A percentile compares a stretch with the other conserved stretches of the same genome.
phyloP scores from a whole-genome alignment of 2,888 invertebrate species.

The Drosophila suboccidentalis region DNA sequence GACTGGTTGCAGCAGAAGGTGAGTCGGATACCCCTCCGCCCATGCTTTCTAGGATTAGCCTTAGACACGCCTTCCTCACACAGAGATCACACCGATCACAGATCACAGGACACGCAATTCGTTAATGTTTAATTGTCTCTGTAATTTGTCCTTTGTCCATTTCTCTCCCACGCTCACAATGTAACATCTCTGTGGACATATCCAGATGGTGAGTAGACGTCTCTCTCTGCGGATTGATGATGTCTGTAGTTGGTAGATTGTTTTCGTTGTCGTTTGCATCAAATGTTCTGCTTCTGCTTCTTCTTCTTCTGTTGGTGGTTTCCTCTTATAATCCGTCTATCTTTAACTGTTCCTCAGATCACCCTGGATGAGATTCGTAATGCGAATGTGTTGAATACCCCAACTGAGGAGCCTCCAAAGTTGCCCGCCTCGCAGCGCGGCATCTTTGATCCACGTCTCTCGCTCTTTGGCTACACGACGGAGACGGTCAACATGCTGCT shows the following conservation, averaged over 20 bases:
- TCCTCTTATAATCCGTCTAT: background rate
- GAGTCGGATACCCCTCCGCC: constrained; percentile 47
- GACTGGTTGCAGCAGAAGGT: constrained; percentile 97
- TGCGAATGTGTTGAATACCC: constrained; percentile 86
- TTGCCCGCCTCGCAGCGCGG: constrained; percentile 86
- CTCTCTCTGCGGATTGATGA: constrained; percentile 20
- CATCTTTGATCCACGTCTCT: constrained; percentile 92
- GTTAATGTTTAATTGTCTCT: constrained; percentile 21
- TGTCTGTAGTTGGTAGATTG: constrained; percentile 40
- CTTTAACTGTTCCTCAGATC: constrained; percentile 87
- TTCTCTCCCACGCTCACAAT: constrained; percentile 58
- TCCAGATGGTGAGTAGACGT: constrained; percentile 77
- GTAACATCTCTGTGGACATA: constrained; percentile 54
- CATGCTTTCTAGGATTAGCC: background rate
- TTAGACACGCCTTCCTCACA: constrained; percentile 4
- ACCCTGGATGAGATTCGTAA: constrained; percentile 92
- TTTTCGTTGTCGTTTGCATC: constrained; percentile 25
- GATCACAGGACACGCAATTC: constrained; percentile 22
- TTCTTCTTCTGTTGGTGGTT: constrained; percentile 3
- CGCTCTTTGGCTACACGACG: constrained; percentile 96
- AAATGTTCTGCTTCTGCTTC: constrained; percentile 36
- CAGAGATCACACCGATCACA: constrained; percentile 25
- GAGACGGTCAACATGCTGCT: constrained; percentile 97
- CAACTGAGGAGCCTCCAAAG: constrained; percentile 53
- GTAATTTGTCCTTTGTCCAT: constrained; percentile 17